Evolutionary conservation across 2,113 vertebrate species (phyloP).

Genomic region (Mastomys natalensis): DNA sequence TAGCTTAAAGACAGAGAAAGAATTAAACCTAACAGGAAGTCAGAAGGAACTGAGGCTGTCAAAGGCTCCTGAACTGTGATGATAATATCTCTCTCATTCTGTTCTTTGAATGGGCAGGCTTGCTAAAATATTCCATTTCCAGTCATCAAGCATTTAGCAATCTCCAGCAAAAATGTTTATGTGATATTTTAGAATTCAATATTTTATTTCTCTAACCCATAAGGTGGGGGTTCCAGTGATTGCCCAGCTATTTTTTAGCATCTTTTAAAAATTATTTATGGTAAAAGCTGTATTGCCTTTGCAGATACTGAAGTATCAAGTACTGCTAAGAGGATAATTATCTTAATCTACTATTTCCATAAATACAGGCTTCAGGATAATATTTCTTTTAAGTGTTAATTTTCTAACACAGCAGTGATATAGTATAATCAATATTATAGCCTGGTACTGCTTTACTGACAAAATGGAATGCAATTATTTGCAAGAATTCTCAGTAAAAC

Average conservation of each 20-base stretch:
- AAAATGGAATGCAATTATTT: constrained; percentile 36
- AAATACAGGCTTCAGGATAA: constrained; percentile 32
- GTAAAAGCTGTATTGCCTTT: constrained; percentile 38
- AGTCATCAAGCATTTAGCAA: background rate
- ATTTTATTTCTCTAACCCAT: constrained; percentile 12
- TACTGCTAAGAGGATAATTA: constrained; percentile 34
- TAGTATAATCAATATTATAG: background rate
- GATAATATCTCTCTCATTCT: background rate
- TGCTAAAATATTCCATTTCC: background rate
- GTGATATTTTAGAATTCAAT: background rate
- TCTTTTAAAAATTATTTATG: constrained; percentile 37
- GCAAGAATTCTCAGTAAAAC: background rate
- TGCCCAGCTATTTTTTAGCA: background rate
- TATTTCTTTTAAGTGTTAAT: constrained; percentile 57
- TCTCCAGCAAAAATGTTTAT: background rate
- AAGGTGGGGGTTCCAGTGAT: background rate
- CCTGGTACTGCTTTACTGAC: background rate
- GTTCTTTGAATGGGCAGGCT: background rate
- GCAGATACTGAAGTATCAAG: constrained; percentile 46
- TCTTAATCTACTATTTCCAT: constrained; percentile 44
- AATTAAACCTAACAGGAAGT: background rate
- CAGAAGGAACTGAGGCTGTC: background rate
- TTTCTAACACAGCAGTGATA: background rate
- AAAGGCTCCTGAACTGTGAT: background rate
- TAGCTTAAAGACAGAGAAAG: background rate